phyloP scores from a whole-genome alignment of 2,888 invertebrate genomes.

The Drosophila lacicola region DNA sequence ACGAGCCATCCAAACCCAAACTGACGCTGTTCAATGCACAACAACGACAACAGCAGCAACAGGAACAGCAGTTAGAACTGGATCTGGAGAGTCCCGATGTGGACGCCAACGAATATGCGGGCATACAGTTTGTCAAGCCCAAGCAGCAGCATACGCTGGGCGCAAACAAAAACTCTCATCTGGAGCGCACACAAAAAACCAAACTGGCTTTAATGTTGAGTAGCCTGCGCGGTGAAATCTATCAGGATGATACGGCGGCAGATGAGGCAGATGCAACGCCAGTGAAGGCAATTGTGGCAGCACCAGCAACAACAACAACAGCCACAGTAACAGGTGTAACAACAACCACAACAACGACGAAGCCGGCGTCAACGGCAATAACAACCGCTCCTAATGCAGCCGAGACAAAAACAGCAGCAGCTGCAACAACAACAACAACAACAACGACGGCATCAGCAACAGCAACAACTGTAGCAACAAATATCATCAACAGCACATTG shows the following conservation, averaged over 20 bases:
- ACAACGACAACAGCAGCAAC: conserved; percentile 21
- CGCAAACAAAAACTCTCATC: conserved; percentile 64
- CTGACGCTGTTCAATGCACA: conserved; percentile 83
- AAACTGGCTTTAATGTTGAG: conserved; percentile 84
- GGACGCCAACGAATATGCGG: conserved; percentile 69
- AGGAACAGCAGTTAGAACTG: not conserved
- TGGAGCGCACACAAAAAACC: conserved; percentile 82
- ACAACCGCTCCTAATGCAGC: not conserved
- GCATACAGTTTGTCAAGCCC: conserved; percentile 84
- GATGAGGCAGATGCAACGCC: conserved; percentile 57
- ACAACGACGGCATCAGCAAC: conserved; percentile 3
- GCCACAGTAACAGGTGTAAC: not conserved
- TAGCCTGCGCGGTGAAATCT: conserved; percentile 83
- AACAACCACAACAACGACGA: conserved; percentile 11
- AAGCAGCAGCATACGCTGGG: conserved; percentile 71
- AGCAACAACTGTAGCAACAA: not conserved
- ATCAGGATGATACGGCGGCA: conserved; percentile 67
- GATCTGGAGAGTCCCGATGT: conserved; percentile 49
- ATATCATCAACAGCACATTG: conserved; percentile 6
- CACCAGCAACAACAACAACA: conserved; percentile 18
- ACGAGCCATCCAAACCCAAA: conserved; percentile 67
- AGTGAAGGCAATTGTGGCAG: not conserved
- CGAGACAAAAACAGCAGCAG: not conserved
- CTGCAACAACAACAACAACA: not conserved
- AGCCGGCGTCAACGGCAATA: not conserved